Evolutionary conservation across 2,888 invertebrate species (phyloP).

Genomic region (Dermolepida albohirtum): DNA sequence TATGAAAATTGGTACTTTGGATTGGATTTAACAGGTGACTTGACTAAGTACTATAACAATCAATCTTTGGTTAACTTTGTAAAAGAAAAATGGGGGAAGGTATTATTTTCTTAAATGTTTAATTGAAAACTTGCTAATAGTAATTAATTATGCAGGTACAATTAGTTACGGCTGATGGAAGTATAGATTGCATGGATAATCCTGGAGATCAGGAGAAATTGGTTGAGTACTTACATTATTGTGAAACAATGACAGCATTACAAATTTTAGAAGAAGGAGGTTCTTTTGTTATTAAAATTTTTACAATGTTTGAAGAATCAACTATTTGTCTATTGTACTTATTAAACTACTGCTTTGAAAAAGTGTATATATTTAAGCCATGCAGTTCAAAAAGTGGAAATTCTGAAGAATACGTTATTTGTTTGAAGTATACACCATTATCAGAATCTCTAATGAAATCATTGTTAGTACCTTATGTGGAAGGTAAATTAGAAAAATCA

Average conservation of each 20-base stretch:
- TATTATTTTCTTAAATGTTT: constrained; percentile 52
- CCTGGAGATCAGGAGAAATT: constrained; percentile 89
- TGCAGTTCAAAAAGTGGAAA: constrained; percentile 95
- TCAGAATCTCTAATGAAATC: constrained; percentile 52
- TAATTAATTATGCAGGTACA: constrained; percentile 66
- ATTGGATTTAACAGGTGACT: constrained; percentile 85
- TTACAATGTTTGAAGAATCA: constrained; percentile 89
- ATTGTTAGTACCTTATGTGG: constrained; percentile 66
- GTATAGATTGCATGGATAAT: constrained; percentile 85
- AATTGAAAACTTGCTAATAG: constrained; percentile 1
- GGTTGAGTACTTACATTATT: constrained; percentile 83
- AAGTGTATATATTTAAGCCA: constrained; percentile 86
- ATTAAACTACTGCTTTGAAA: constrained; percentile 78
- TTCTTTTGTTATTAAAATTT: constrained; percentile 86
- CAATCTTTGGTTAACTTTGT: constrained; percentile 70
- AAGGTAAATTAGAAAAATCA: constrained; percentile 58
- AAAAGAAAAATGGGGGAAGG: constrained; percentile 65
- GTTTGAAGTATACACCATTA: constrained; percentile 71
- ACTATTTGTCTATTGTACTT: constrained; percentile 84
- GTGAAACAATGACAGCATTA: constrained; percentile 85
- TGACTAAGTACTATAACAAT: constrained; percentile 79
- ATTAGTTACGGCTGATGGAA: constrained; percentile 93
- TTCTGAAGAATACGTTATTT: constrained; percentile 91
- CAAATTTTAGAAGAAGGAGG: constrained; percentile 78
- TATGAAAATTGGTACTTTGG: constrained; percentile 89